These are phyloP conservation scores for Dorcus parallelipipedus DNA, from an alignment of 2,888 invertebrate species.

Conservation along the genomic window DNA sequence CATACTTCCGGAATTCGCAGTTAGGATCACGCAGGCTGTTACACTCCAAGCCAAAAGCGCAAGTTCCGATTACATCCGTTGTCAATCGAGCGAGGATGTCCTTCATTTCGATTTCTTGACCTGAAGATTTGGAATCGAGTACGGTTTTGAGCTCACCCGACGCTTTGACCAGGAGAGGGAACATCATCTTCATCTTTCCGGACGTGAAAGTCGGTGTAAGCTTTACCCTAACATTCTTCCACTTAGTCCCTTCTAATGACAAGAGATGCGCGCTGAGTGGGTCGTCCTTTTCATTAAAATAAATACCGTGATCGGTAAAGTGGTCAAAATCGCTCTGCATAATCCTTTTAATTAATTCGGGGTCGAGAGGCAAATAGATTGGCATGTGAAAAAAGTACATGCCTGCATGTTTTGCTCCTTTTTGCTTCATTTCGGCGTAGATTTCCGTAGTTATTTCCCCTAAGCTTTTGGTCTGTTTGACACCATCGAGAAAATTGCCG, in stretches of 20 bases:
- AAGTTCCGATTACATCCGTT: slow-evolving; percentile 10
- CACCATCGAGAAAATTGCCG: slow-evolving; percentile 25
- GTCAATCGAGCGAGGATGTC: slow-evolving; percentile 9
- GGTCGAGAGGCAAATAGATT: slow-evolving; percentile 24
- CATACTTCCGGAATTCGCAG: slow-evolving; percentile 8
- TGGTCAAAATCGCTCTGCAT: slow-evolving; percentile 56
- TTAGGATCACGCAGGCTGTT: slow-evolving; percentile 11
- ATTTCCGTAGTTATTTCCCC: slow-evolving; percentile 13
- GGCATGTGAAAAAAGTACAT: slow-evolving; percentile 24
- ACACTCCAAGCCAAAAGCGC: slow-evolving; percentile 12
- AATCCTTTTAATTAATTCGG: slow-evolving; percentile 40
- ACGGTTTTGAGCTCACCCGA: slow-evolving; percentile 6
- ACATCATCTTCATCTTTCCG: slow-evolving; percentile 26
- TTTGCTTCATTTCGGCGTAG: slow-evolving; percentile 22
- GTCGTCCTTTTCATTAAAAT: slow-evolving; percentile 55
- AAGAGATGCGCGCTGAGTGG: slow-evolving; percentile 58
- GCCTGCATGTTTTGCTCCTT: slow-evolving; percentile 26
- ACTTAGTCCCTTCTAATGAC: slow-evolving; percentile 52
- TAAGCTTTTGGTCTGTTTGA: slow-evolving; percentile 6
- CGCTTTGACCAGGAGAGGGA: slow-evolving; percentile 14
- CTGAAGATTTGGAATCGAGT: neutral
- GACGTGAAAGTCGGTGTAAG: slow-evolving; percentile 24
- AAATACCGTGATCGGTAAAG: slow-evolving; percentile 60
- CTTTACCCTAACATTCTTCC: slow-evolving; percentile 49
- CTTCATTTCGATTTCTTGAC: slow-evolving; percentile 4